Conservation (phyloP, 2,797 vertebrate species). For the Catamblyrhynchus diadema region DNA sequence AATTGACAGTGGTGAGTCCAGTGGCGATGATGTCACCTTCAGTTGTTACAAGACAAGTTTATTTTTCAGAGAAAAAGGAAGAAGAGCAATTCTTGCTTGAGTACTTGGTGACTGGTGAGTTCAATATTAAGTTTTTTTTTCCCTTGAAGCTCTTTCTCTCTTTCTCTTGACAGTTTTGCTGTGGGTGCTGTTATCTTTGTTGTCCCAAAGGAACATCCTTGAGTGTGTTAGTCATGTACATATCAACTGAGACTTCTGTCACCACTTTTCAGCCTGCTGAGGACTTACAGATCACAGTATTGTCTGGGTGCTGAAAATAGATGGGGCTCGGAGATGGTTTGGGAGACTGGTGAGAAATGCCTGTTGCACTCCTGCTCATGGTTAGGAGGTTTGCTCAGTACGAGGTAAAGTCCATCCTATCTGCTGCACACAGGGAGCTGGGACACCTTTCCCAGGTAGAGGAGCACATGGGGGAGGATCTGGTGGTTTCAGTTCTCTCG, state of each 20-base stretch:
- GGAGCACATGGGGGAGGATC: neutral
- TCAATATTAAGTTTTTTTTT: neutral
- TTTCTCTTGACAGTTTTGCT: conserved; percentile 42
- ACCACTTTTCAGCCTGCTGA: neutral
- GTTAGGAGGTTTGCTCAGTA: neutral
- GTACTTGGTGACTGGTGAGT: neutral
- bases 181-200: neutral
- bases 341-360: neutral
- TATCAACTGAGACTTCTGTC: neutral
- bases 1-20: neutral
- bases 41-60: neutral
- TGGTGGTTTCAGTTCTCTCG: neutral
- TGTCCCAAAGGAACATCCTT: conserved; percentile 21
- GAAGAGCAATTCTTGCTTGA: neutral
- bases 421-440: neutral
- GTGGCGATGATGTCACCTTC: neutral
- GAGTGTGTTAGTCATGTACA: neutral
- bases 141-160: neutral
- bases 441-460: neutral
- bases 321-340: neutral
- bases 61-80: neutral
- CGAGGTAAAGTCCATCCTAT: neutral
- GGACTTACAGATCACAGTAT: neutral
- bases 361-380: neutral
- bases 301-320: conserved; percentile 4